Evolutionary conservation across 1,140 invertebrate genomes (phyloP), one percentile per base, ranked within the genome.

Genomic region (Microvelia longipes): DNA sequence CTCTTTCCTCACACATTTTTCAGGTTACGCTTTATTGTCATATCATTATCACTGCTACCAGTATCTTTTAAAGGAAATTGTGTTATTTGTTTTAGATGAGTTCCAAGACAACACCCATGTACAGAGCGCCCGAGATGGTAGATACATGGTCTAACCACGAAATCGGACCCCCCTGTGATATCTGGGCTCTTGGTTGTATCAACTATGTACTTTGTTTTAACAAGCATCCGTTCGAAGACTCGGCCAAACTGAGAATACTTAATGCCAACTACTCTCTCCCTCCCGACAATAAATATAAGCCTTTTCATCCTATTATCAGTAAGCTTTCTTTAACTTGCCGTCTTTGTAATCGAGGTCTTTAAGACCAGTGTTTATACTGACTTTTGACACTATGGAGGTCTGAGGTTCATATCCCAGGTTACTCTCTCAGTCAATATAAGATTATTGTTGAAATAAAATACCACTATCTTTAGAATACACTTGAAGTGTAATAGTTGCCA

Each of bases 131-230:
- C 27, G 96, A 98, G 83, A 96, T 98, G 86, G 82, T 98, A 68
- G 97, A 99, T 79, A 93, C 96, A 0, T 99, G 98, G 90, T 93
- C 90, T 77, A 98, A 99, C 80, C 90, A 90, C 79, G 89, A 89
- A 61, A 96, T 99, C 71, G 91, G 92, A 35, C 84, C 88, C 71
- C 86, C 90, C 24, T 86, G 89, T 1, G 98, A 99, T 82, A 86
- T 97, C 29, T 99, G 98, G 97, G 96, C 96, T 1, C 81, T 99
- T 26, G 97, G 98, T 2, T 99, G 98, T 81, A 86, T 99, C 68
- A 80, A 98, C 0, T 99, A 93, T 80, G 86, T 90, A 29, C 80
- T 99, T 14, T 95, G 95, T 78, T 98, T 90, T 79, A 88, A 91
- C 79, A 87, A 88, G 72, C 98, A 99, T 85, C 98, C 98, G 13